These are phyloP conservation scores for Chloroclysta siterata DNA, from an alignment of 2,888 invertebrate species.

Conservation along the genomic window DNA sequence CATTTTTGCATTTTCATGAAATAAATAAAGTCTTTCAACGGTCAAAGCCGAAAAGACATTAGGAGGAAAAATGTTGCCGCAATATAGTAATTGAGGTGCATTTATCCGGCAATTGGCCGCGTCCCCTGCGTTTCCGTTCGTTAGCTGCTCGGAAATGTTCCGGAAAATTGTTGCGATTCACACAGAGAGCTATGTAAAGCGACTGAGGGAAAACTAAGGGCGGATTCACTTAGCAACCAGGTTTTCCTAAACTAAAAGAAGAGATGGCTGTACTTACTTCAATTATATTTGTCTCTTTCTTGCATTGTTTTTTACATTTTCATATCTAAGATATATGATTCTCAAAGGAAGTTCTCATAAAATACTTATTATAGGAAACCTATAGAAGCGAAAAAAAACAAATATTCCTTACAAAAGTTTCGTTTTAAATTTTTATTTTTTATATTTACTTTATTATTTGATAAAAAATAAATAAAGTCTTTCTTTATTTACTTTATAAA, in stretches of 20 bases:
- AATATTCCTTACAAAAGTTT: too few relatives aligned
- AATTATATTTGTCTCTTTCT: too few relatives aligned
- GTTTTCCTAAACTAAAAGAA: not conserved
- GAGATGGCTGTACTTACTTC: not conserved
- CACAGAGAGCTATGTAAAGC: conserved; percentile 68
- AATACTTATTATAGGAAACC: too few relatives aligned
- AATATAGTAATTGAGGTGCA: conserved; percentile 80
- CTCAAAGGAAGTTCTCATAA: too few relatives aligned
- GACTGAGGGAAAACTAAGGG: conserved; percentile 53
- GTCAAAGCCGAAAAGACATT: conserved; percentile 62
- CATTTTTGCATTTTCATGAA: conserved; percentile 29
- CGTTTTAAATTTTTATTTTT: too few relatives aligned
- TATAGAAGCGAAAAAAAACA: too few relatives aligned
- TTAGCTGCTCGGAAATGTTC: conserved; percentile 78
- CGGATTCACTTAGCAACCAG: conserved; percentile 20
- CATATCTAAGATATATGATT: too few relatives aligned
- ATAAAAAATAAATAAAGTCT: too few relatives aligned
- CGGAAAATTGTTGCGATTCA: conserved; percentile 79
- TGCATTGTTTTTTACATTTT: too few relatives aligned
- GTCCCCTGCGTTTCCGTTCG: conserved; percentile 81
- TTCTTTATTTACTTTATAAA: too few relatives aligned
- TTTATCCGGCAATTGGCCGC: conserved; percentile 80
- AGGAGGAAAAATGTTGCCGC: conserved; percentile 76
- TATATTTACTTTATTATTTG: too few relatives aligned
- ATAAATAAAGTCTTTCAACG: conserved; percentile 48